These are phyloP conservation scores for Doryteuthis pealeii DNA, from an alignment of 1,140 invertebrate genomes.

Conservation along the genomic window DNA sequence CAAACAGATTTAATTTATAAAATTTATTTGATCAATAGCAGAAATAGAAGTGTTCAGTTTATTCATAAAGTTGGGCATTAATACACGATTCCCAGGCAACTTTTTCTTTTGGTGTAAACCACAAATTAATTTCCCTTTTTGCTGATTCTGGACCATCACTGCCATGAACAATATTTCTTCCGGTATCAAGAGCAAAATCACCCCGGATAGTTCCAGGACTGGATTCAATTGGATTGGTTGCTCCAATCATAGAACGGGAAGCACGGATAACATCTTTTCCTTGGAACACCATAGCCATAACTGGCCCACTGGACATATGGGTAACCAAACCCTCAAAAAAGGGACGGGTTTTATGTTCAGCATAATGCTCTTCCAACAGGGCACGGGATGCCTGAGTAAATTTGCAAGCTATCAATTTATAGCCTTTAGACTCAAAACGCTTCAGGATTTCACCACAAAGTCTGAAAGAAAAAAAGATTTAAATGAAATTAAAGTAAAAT, in stretches of 20 bases:
- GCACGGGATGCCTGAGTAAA: slow-evolving; percentile 46
- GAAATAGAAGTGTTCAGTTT: not conserved
- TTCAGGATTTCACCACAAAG: slow-evolving; percentile 94
- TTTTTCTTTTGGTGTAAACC: slow-evolving; percentile 88
- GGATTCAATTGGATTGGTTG: slow-evolving; percentile 92
- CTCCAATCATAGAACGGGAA: slow-evolving; percentile 91
- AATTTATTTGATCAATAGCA: too few relatives aligned
- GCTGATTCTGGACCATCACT: slow-evolving; percentile 97
- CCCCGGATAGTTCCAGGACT: slow-evolving; percentile 92
- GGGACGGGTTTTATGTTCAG: slow-evolving; percentile 80
- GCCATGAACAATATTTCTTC: slow-evolving; percentile 93
- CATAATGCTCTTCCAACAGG: slow-evolving; percentile 68
- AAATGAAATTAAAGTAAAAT: not conserved
- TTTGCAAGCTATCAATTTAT: slow-evolving; percentile 96
- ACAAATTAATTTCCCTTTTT: slow-evolving; percentile 91
- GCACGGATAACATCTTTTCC: slow-evolving; percentile 93
- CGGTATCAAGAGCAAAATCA: slow-evolving; percentile 92
- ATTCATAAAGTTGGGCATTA: not conserved
- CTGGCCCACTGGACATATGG: slow-evolving; percentile 96
- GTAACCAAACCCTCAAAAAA: slow-evolving; percentile 94
- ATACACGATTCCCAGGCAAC: not conserved
- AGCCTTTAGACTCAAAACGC: slow-evolving; percentile 95
- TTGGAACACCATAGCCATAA: slow-evolving; percentile 98
- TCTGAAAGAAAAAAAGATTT: slow-evolving; percentile 7
- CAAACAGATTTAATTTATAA: too few relatives aligned